phyloP scores from a whole-genome alignment of 2,113 vertebrate species.

The Ramphastos sulfuratus region DNA sequence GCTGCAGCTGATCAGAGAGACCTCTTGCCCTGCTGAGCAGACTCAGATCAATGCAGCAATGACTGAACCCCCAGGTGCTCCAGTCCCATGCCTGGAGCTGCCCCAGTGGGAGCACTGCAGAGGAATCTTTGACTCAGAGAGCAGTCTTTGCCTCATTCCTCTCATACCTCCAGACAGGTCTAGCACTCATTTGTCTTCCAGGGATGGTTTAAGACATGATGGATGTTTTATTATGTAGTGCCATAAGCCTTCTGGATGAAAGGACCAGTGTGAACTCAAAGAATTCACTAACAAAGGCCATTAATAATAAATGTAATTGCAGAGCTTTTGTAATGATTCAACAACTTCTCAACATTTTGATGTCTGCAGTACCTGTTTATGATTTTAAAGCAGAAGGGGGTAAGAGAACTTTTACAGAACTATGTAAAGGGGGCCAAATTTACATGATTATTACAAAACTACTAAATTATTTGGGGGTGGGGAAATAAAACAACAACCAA shows the following conservation, averaged over 20 bases:
- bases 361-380: neutral
- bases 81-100: neutral
- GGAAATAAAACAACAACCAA: neutral
- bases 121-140: neutral
- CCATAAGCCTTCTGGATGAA: neutral
- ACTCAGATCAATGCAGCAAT: neutral
- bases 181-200: neutral
- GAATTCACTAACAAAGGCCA: neutral
- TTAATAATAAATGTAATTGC: conserved; percentile 10
- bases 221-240: neutral
- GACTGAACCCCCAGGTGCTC: neutral
- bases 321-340: neutral
- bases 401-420: neutral
- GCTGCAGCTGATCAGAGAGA: too few relatives aligned
- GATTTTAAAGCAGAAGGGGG: neutral
- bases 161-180: neutral
- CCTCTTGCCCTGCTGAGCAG: neutral
- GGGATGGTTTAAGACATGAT: neutral
- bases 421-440: neutral
- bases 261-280: neutral
- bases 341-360: neutral
- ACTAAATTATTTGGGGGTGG: neutral
- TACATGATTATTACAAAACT: neutral
- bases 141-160: neutral
- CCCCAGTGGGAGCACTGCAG: neutral